Evolutionary conservation across 1,140 invertebrate species (phyloP).

Genomic region (Lordiphosa clarofinis): DNA sequence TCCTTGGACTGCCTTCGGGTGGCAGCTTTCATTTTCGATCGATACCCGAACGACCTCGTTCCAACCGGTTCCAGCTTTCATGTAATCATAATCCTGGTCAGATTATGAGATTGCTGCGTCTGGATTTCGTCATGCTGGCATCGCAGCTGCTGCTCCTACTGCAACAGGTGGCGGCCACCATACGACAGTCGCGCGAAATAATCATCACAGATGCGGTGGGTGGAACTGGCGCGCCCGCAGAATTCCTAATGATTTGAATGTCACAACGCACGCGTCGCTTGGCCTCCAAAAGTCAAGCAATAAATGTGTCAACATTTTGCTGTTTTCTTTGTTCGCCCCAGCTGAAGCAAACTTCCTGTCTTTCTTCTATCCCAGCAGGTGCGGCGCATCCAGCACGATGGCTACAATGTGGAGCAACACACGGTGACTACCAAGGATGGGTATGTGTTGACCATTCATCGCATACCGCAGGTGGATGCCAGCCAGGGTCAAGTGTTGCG

Average conservation of each 20-base stretch:
- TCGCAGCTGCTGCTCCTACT: constrained; percentile 30
- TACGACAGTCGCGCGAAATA: constrained; percentile 70
- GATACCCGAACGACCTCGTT: constrained; percentile 16
- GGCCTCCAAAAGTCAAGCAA: constrained; percentile 71
- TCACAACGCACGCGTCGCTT: constrained; percentile 72
- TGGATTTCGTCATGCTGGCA: constrained; percentile 42
- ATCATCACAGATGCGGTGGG: constrained; percentile 79
- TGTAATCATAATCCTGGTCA: constrained; percentile 63
- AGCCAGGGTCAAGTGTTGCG: constrained; percentile 82
- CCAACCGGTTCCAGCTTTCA: constrained; percentile 56
- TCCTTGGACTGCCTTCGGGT: constrained; percentile 39
- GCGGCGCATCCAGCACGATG: constrained; percentile 79
- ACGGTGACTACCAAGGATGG: constrained; percentile 81
- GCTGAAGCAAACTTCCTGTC: constrained; percentile 3
- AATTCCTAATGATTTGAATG: constrained; percentile 66
- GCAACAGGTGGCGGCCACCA: constrained; percentile 49
- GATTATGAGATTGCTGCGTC: constrained; percentile 50
- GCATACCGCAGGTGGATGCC: constrained; percentile 79
- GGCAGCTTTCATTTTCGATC: constrained; percentile 54
- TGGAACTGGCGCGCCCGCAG: constrained; percentile 29
- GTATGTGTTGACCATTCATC: constrained; percentile 81
- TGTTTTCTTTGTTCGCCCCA: constrained; percentile 11
- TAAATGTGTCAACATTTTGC: constrained; percentile 61
- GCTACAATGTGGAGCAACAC: constrained; percentile 83
- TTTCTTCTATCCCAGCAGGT: constrained; percentile 51